These are phyloP conservation scores for Syncerus caffer DNA, from an alignment of 2,797 vertebrate genomes.

Conservation along the genomic window DNA sequence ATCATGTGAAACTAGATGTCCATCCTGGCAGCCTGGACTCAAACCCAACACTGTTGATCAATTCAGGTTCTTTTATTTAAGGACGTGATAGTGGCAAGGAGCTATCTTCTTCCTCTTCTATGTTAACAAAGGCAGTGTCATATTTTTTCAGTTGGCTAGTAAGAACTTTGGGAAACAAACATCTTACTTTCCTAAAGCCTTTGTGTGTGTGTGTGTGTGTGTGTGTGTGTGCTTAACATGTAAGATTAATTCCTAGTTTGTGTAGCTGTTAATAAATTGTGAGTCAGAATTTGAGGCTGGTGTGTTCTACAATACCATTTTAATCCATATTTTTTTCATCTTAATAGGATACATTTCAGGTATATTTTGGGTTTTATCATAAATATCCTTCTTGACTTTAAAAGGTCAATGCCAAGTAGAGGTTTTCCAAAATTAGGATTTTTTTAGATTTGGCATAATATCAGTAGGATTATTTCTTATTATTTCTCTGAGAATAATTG, in stretches of 20 bases:
- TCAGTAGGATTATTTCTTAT: neutral
- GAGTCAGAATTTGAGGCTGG: neutral
- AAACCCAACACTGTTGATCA: neutral
- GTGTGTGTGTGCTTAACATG: neutral
- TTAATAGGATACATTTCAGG: conserved; percentile 27
- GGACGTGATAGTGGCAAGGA: neutral
- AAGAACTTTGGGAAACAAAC: neutral
- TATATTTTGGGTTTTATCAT: neutral
- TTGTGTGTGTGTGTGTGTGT: neutral
- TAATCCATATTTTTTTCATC: conserved; percentile 20
- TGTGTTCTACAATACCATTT: neutral
- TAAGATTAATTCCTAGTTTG: conserved; percentile 13
- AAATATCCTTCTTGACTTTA: neutral
- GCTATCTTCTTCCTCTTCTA: neutral
- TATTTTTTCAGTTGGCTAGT: neutral
- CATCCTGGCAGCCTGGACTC: neutral
- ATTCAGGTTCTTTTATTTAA: neutral
- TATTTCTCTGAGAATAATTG: neutral
- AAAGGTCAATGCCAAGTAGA: neutral
- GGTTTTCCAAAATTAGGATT: conserved; percentile 14
- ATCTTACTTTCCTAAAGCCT: neutral
- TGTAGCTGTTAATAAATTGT: neutral
- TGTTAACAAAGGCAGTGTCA: neutral
- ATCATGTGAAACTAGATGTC: neutral
- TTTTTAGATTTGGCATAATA: neutral